Evolutionary conservation across 2,113 vertebrate species (phyloP).

Genomic region (Microcebus tavaratra): DNA sequence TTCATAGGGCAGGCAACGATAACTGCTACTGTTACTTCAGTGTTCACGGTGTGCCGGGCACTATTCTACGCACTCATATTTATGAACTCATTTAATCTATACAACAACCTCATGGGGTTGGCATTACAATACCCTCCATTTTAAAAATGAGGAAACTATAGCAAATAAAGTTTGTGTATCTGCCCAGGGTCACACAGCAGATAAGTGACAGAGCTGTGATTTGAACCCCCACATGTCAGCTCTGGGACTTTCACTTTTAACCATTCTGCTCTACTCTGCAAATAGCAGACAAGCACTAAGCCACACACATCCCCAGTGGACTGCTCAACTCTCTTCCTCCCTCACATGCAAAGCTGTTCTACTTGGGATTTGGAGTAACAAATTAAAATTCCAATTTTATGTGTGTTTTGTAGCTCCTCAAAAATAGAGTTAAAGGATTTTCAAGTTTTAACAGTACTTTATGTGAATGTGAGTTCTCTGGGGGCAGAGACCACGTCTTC

Average conservation of each 20-base stretch:
- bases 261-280: background rate
- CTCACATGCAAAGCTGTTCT: background rate
- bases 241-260: background rate
- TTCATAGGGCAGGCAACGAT: background rate
- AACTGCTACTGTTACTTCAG: background rate
- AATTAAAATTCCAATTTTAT: background rate
- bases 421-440: background rate
- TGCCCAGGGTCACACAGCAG: background rate
- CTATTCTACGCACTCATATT: background rate
- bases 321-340: background rate
- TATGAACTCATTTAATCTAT: background rate
- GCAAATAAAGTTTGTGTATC: background rate
- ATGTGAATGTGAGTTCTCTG: background rate
- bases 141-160: background rate
- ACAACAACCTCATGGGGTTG: background rate
- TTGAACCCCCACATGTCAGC: background rate
- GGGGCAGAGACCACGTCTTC: background rate
- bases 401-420: background rate
- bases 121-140: background rate
- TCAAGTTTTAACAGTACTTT: background rate
- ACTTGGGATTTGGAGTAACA: background rate
- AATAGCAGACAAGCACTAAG: background rate
- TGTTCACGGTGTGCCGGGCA: background rate
- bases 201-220: background rate
- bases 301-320: rapidly evolving